Conservation (phyloP, 2,888 invertebrate species). For the Caenorhabditis virilis region DNA sequence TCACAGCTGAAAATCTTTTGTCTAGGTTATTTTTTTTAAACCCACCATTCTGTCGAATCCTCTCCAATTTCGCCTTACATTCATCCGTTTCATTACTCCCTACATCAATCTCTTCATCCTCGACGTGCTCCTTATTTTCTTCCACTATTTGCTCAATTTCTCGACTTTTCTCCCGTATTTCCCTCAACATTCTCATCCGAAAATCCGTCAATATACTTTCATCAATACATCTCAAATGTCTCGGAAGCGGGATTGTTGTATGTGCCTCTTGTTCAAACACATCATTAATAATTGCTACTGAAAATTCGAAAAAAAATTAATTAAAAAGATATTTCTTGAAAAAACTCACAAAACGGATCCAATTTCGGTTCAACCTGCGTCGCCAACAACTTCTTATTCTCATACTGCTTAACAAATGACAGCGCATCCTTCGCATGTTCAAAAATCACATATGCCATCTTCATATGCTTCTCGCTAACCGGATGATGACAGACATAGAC, state of each 20-base stretch:
- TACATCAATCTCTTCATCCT: background rate
- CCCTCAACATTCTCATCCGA: background rate
- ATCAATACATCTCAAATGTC: constrained; percentile 5
- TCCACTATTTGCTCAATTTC: background rate
- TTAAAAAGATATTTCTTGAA: background rate
- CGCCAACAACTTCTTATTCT: constrained; percentile 11
- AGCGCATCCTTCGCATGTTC: constrained; percentile 10
- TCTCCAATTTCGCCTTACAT: background rate
- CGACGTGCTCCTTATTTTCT: background rate
- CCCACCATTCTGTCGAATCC: background rate
- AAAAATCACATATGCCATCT: constrained; percentile 33
- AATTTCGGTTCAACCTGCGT: constrained; percentile 1
- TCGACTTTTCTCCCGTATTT: constrained; percentile 2
- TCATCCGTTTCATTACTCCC: constrained; percentile 3
- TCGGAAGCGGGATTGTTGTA: background rate
- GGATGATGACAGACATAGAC: constrained; percentile 26
- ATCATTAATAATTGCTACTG: constrained; percentile 21
- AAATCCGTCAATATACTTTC: constrained; percentile 1
- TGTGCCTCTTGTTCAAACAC: constrained; percentile 8
- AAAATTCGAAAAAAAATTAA: background rate
- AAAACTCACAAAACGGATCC: constrained; percentile 33
- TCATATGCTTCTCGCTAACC: constrained; percentile 18
- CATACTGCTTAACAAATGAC: constrained; percentile 11
- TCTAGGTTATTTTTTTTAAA: background rate
- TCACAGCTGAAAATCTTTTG: background rate